Evolutionary conservation across 2,888 invertebrate genomes (phyloP).

Genomic region (Idaea biselata): DNA sequence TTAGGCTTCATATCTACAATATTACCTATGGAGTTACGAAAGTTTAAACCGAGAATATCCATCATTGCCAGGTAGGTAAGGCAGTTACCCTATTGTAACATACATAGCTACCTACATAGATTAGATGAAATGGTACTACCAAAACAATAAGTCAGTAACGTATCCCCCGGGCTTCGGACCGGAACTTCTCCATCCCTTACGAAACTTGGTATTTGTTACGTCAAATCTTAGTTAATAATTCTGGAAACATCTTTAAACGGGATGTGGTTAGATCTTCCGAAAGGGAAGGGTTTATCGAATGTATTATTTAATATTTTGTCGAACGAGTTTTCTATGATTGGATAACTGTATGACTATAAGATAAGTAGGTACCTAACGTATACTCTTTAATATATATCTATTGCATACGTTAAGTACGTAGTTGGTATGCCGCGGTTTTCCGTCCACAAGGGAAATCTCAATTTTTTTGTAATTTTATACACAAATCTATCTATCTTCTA

Average conservation of each 20-base stretch:
- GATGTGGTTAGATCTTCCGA: constrained; percentile 65
- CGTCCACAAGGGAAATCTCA: too few species aligned
- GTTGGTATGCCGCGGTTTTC: too few species aligned
- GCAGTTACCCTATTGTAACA: not conserved
- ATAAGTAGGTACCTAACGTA: not conserved
- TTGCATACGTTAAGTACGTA: too few species aligned
- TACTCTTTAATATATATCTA: too few species aligned
- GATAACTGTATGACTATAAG: constrained; percentile 17
- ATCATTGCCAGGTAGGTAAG: constrained; percentile 4
- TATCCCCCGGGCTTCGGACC: constrained; percentile 66
- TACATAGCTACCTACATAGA: constrained; percentile 2
- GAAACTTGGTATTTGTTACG: constrained; percentile 69
- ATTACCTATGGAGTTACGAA: constrained; percentile 2
- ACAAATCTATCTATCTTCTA: too few species aligned
- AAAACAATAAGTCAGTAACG: constrained; percentile 54
- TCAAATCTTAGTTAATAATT: constrained; percentile 81
- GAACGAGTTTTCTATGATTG: constrained; percentile 12
- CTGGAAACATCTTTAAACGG: constrained; percentile 76
- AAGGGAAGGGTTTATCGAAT: constrained; percentile 30
- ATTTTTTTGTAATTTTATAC: too few species aligned
- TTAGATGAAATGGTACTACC: constrained; percentile 24
- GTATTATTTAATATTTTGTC: not conserved
- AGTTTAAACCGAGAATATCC: constrained; percentile 3
- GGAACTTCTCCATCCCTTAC: constrained; percentile 65
- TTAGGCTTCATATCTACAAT: not conserved